A percentile compares a stretch with the other conserved stretches of the same genome.
These are phyloP conservation scores for Agrilus cyanescens DNA, from an alignment of 2,888 invertebrate species.

Conservation along the genomic window DNA sequence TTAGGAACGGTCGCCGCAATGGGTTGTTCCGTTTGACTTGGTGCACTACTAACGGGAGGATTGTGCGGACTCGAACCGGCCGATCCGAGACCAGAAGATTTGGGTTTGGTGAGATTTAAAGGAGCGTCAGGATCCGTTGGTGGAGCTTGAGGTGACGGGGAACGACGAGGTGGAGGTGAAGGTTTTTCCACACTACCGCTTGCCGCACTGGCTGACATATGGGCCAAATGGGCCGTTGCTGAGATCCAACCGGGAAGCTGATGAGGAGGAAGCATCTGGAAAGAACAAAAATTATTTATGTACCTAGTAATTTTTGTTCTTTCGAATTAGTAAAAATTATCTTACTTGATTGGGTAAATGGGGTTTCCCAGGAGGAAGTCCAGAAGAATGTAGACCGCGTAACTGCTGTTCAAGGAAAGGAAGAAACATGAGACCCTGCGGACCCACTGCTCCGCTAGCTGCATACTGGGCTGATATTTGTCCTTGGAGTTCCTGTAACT, in stretches of 20 bases:
- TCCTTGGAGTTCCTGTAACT: slow-evolving; percentile 46
- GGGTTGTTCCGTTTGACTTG: slow-evolving; percentile 40
- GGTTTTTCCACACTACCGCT: slow-evolving; percentile 22
- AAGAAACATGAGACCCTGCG: slow-evolving; percentile 54
- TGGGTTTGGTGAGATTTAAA: slow-evolving; percentile 80
- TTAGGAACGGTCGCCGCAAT: slow-evolving; percentile 46
- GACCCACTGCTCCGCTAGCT: slow-evolving; percentile 35
- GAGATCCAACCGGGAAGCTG: slow-evolving; percentile 48
- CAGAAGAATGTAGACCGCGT: slow-evolving; percentile 29
- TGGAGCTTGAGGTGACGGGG: slow-evolving; percentile 30
- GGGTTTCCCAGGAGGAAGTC: slow-evolving; percentile 28
- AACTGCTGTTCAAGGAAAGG: slow-evolving; percentile 62
- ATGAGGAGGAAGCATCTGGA: slow-evolving; percentile 43
- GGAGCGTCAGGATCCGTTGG: slow-evolving; percentile 65
- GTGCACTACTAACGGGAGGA: slow-evolving; percentile 27
- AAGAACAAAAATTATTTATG: slow-evolving; percentile 8
- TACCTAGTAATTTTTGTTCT: slow-evolving; percentile 8
- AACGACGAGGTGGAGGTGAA: slow-evolving; percentile 28
- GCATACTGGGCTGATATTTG: slow-evolving; percentile 45
- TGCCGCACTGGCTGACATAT: slow-evolving; percentile 45
- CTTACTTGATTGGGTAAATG: slow-evolving; percentile 33
- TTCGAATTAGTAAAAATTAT: slow-evolving; percentile 1
- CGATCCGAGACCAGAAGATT: slow-evolving; percentile 44
- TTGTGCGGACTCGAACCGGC: slow-evolving; percentile 41
- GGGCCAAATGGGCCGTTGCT: slow-evolving; percentile 60